Percentiles rank a stretch among this genome's conserved stretches.
Evolutionary conservation across 2,888 invertebrate genomes (phyloP).

Genomic region (Scaptomyza parva): DNA sequence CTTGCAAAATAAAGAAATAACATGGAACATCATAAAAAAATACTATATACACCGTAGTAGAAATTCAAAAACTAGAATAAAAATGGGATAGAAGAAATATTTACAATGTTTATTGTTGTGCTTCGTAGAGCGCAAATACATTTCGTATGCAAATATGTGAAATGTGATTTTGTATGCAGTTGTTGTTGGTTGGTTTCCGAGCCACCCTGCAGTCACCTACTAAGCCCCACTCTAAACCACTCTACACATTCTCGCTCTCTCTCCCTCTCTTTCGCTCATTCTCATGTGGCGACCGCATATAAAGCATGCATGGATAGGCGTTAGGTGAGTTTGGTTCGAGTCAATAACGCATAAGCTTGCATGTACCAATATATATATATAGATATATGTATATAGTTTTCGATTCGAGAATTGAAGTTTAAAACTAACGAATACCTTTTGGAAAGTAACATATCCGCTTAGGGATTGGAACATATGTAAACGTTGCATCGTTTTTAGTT

Average conservation of each 20-base stretch:
- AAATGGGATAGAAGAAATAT: constrained; percentile 45
- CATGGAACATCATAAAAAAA: constrained; percentile 28
- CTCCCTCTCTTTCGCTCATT: background rate
- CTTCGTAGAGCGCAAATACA: constrained; percentile 77
- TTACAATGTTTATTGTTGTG: constrained; percentile 81
- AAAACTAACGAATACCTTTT: constrained; percentile 7
- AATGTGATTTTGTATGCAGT: constrained; percentile 73
- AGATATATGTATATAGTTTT: background rate
- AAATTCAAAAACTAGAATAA: constrained; percentile 18
- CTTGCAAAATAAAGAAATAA: constrained; percentile 36
- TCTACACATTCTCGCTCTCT: too few species aligned
- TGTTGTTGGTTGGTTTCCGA: too few species aligned
- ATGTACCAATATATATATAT: too few species aligned
- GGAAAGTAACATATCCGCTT: background rate
- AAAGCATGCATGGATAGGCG: constrained; percentile 59
- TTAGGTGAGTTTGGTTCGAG: constrained; percentile 29
- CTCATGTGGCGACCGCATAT: constrained; percentile 43
- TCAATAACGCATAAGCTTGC: too few species aligned
- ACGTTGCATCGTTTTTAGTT: background rate
- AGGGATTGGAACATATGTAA: background rate
- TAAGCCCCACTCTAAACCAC: background rate
- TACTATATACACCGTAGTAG: background rate
- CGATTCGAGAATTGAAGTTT: constrained; percentile 36
- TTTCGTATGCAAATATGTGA: constrained; percentile 75
- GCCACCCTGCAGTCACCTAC: too few species aligned